phyloP scores from a whole-genome alignment of 2,888 invertebrate genomes.

The Baronia brevicornis region DNA sequence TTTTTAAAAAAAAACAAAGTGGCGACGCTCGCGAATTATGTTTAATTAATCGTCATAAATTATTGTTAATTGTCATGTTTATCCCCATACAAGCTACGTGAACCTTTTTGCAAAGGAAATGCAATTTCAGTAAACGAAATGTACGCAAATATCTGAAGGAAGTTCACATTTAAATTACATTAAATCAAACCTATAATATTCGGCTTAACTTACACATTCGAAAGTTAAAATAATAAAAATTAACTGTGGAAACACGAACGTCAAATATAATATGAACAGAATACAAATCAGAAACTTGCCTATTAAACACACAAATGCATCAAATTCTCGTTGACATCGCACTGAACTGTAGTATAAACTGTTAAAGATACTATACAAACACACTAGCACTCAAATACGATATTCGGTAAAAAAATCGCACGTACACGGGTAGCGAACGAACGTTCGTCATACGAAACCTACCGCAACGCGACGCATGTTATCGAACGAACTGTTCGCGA shows the following conservation, averaged over 20 bases:
- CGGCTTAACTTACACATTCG: no score
- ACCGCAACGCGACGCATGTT: slow-evolving; percentile 56
- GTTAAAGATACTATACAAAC: slow-evolving; percentile 16
- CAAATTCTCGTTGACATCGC: slow-evolving; percentile 18
- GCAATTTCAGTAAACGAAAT: no score
- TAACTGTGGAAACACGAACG: slow-evolving; percentile 13
- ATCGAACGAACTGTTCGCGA: slow-evolving; percentile 30
- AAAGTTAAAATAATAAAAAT: slow-evolving; percentile 2
- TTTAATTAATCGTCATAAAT: no score
- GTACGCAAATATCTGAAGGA: no score
- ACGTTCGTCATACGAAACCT: slow-evolving; percentile 44
- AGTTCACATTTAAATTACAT: no score
- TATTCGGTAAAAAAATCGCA: slow-evolving; percentile 32
- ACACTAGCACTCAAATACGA: slow-evolving; percentile 19
- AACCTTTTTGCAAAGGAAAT: no score
- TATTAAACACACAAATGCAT: slow-evolving; percentile 20
- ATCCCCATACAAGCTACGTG: no score
- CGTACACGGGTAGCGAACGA: slow-evolving; percentile 31
- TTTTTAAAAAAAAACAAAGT: background rate
- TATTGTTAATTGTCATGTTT: no score
- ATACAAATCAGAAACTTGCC: slow-evolving; percentile 19
- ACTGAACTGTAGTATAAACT: slow-evolving; percentile 17
- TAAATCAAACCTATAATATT: no score
- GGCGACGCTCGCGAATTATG: no score
- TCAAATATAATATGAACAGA: slow-evolving; percentile 6